Evolutionary conservation across 2,888 invertebrate genomes (phyloP).

Genomic region (Pachydiplax longipennis): DNA sequence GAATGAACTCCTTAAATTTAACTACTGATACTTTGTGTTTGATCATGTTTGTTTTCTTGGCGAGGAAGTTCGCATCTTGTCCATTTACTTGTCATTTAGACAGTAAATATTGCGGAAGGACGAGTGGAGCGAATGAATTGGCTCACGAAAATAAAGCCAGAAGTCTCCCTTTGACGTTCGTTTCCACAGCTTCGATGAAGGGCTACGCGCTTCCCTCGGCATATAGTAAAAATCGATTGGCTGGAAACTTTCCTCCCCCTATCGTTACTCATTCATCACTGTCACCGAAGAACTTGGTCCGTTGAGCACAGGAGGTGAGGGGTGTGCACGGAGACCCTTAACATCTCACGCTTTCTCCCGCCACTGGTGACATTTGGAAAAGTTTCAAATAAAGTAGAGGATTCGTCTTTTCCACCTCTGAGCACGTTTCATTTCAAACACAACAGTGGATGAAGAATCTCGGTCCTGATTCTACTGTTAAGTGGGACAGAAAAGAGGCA

Average conservation of each 20-base stretch:
- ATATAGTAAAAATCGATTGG: background rate
- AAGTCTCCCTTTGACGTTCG: background rate
- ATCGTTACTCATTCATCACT: background rate
- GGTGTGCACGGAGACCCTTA: background rate
- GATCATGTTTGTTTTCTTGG: too few species aligned
- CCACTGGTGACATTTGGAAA: background rate
- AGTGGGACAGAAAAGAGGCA: too few species aligned
- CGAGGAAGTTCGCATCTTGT: too few species aligned
- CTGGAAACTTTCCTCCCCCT: background rate
- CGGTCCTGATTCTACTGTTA: too few species aligned
- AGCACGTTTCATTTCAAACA: background rate
- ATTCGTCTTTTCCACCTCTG: too few species aligned
- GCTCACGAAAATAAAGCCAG: background rate
- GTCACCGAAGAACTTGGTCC: background rate
- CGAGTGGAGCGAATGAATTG: background rate
- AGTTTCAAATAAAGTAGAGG: background rate
- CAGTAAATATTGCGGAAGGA: background rate
- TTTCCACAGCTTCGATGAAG: background rate
- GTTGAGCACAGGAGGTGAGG: background rate
- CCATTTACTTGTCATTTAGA: too few species aligned
- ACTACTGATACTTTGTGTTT: too few species aligned
- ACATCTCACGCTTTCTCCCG: background rate
- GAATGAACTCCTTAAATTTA: too few species aligned
- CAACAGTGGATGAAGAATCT: too few species aligned
- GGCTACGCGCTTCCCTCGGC: background rate